A percentile compares a stretch with the other conserved stretches of the same genome.
phyloP scores from a whole-genome alignment of 2,797 vertebrate species.

The Alectoris magna region DNA sequence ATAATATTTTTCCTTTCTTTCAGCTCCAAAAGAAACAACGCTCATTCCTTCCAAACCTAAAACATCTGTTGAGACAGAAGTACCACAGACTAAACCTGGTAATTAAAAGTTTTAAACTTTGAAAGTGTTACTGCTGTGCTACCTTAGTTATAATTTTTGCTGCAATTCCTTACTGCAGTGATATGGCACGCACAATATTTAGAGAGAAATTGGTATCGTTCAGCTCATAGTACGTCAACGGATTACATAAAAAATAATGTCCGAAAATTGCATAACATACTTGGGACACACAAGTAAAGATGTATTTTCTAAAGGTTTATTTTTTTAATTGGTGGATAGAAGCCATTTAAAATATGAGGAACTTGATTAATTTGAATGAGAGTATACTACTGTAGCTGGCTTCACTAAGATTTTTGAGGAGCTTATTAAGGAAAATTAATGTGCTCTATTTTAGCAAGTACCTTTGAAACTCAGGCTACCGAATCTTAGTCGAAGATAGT shows the following conservation, averaged over 20 bases:
- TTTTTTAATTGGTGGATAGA: neutral
- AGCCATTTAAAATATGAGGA: neutral
- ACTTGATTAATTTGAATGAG: neutral
- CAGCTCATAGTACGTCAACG: neutral
- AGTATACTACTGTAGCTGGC: neutral
- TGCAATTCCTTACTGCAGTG: neutral
- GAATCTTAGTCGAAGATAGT: neutral
- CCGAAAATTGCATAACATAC: neutral
- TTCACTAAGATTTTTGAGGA: neutral
- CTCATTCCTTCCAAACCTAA: slow-evolving; percentile 75
- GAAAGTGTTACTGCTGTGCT: slow-evolving; percentile 5
- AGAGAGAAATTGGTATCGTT: neutral
- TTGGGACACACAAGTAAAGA: neutral
- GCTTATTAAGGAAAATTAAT: neutral
- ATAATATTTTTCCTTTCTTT: slow-evolving; percentile 70
- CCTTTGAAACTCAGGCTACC: neutral
- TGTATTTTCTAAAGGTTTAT: neutral
- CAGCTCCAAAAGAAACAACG: slow-evolving; percentile 75
- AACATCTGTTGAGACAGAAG: slow-evolving; percentile 61
- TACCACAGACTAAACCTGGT: slow-evolving; percentile 78
- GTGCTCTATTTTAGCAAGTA: neutral
- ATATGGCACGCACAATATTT: neutral
- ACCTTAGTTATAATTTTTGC: neutral
- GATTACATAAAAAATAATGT: neutral
- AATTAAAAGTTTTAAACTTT: slow-evolving; percentile 66